Percentiles rank a stretch among this genome's conserved stretches.
phyloP scores from a whole-genome alignment of 2,888 invertebrate genomes.

The Drosophila atripex region DNA sequence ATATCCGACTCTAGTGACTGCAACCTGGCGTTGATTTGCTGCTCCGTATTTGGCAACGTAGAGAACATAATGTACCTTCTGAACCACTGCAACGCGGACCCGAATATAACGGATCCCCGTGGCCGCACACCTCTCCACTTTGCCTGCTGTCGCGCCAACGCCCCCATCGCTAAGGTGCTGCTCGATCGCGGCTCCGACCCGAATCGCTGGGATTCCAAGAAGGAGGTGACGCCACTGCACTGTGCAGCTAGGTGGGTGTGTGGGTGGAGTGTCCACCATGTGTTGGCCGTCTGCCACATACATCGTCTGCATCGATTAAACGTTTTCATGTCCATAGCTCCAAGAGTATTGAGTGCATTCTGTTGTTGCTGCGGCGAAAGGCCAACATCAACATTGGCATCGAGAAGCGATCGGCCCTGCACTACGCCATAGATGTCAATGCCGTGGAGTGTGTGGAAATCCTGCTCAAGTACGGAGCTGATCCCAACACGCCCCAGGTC shows the following conservation, averaged over 20 bases:
- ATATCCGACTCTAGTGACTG: constrained; percentile 78
- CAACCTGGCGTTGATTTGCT: constrained; percentile 81
- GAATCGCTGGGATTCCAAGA: constrained; percentile 89
- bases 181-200: constrained; percentile 88
- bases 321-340: constrained; percentile 60
- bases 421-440: constrained; percentile 92
- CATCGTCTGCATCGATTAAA: constrained; percentile 13
- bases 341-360: constrained; percentile 83
- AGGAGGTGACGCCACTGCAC: constrained; percentile 89
- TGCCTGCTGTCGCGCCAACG: constrained; percentile 90
- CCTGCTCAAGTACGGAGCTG: constrained; percentile 90
- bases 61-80: constrained; percentile 78
- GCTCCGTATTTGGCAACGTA: constrained; percentile 77
- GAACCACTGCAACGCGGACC: constrained; percentile 84
- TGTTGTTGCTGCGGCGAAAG: constrained; percentile 88
- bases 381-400: constrained; percentile 92
- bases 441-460: constrained; percentile 89
- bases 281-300: neutral
- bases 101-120: constrained; percentile 87
- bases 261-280: constrained; percentile 26
- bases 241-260: constrained; percentile 88
- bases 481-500: constrained; percentile 92
- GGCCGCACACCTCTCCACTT: constrained; percentile 91
- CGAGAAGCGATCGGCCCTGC: constrained; percentile 89
- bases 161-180: constrained; percentile 88